Evolutionary conservation across 2,113 vertebrate species (phyloP).

Genomic region (Pelobates fuscus): DNA sequence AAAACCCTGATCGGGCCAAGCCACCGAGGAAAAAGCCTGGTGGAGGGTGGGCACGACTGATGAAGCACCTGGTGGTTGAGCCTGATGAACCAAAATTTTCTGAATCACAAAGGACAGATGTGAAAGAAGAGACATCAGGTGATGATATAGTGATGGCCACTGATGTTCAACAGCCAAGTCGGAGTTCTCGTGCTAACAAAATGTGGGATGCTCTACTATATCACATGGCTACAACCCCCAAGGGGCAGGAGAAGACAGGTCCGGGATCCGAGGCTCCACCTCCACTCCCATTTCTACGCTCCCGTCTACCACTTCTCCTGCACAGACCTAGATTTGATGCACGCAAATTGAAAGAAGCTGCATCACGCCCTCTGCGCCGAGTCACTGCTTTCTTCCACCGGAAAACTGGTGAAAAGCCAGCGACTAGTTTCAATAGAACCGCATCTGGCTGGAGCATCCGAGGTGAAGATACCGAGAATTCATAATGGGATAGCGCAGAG

Average conservation of each 20-base stretch:
- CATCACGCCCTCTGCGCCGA: slow-evolving; percentile 73
- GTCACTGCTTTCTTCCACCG: slow-evolving; percentile 69
- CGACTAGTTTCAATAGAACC: slow-evolving; percentile 85
- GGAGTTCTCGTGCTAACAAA: slow-evolving; percentile 71
- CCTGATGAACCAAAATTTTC: slow-evolving; percentile 66
- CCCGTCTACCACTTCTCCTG: slow-evolving; percentile 81
- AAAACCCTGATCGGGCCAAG: slow-evolving; percentile 19
- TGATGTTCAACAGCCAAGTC: slow-evolving; percentile 55
- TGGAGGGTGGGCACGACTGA: slow-evolving; percentile 85
- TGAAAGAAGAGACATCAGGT: slow-evolving; percentile 17
- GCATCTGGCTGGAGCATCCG: slow-evolving; percentile 77
- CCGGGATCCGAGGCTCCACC: slow-evolving; percentile 55
- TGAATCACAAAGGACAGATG: slow-evolving; percentile 18
- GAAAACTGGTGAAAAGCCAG: slow-evolving; percentile 70
- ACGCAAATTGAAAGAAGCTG: slow-evolving; percentile 84
- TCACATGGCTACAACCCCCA: slow-evolving; percentile 73
- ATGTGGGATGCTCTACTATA: slow-evolving; percentile 95
- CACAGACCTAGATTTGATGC: slow-evolving; percentile 88
- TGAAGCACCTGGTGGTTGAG: slow-evolving; percentile 83
- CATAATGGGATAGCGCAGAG: slow-evolving; percentile 41
- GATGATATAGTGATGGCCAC: background rate
- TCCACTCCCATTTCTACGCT: slow-evolving; percentile 37
- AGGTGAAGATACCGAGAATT: slow-evolving; percentile 7
- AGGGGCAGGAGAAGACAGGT: slow-evolving; percentile 61
- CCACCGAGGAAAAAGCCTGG: slow-evolving; percentile 59